Evolutionary conservation across 2,113 vertebrate genomes (phyloP).

Genomic region (Vombatus ursinus): DNA sequence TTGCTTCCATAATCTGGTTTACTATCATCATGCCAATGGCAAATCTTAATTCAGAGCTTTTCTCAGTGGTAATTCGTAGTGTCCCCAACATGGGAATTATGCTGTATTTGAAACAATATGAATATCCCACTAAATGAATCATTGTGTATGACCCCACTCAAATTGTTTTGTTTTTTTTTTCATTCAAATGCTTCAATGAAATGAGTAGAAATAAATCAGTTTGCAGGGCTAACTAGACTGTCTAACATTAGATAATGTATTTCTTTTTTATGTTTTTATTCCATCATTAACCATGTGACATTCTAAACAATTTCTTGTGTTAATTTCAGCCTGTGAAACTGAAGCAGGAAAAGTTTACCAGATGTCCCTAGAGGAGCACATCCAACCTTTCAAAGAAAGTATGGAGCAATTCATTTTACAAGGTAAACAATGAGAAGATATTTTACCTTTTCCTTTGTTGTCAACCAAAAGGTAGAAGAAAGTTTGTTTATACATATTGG

Average conservation of each 20-base stretch:
- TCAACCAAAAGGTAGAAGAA: slow-evolving; percentile 71
- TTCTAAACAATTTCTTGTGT: slow-evolving; percentile 74
- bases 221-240: not conserved
- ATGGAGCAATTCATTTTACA: slow-evolving; percentile 94
- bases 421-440: slow-evolving; percentile 86
- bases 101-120: not conserved
- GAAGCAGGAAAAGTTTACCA: slow-evolving; percentile 95
- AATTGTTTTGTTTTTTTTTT: not conserved
- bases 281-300: fast-evolving
- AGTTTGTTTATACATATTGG: slow-evolving; percentile 63
- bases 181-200: not conserved
- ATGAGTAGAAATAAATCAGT: not conserved
- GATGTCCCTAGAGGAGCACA: slow-evolving; percentile 91
- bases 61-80: not conserved
- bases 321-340: slow-evolving; percentile 90
- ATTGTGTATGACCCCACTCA: not conserved
- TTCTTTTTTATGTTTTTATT: not conserved
- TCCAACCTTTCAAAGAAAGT: slow-evolving; percentile 97
- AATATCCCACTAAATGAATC: not conserved
- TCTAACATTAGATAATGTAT: not conserved
- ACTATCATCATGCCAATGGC: not conserved
- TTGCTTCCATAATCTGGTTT: not conserved
- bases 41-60: not conserved
- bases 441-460: slow-evolving; percentile 70
- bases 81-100: not conserved